These are phyloP conservation scores for Macaca mulatta DNA, from an alignment of 2,113 vertebrate genomes.

Conservation along the genomic window DNA sequence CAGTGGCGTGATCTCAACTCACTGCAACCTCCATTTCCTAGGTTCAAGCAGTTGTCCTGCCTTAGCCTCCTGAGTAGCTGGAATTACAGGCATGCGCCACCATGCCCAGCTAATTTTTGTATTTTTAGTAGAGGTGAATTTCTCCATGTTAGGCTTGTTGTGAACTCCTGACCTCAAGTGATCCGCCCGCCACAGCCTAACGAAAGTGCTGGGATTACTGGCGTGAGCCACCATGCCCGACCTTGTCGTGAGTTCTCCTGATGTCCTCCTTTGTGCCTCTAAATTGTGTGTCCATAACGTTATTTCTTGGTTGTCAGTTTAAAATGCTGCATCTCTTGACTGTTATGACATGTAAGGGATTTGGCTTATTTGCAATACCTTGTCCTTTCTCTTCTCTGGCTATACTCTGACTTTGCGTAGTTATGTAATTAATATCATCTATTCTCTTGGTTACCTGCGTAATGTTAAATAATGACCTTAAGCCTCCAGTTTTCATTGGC, in stretches of 20 bases:
- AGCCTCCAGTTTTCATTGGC: neutral
- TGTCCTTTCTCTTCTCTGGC: neutral
- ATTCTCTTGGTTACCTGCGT: neutral
- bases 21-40: too few species aligned
- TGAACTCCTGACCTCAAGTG: too few species aligned
- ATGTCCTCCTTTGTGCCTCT: neutral
- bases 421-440: neutral
- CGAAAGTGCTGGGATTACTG: too few species aligned
- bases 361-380: neutral
- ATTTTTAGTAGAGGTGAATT: too few species aligned
- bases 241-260: neutral
- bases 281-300: neutral
- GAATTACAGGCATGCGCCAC: too few species aligned
- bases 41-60: too few species aligned
- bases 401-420: neutral
- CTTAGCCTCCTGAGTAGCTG: too few species aligned
- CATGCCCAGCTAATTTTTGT: too few species aligned
- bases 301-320: neutral
- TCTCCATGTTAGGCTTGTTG: too few species aligned
- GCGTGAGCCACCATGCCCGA: too few species aligned
- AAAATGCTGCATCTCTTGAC: neutral
- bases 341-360: neutral
- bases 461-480: neutral
- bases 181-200: too few species aligned
- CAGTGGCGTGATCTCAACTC: too few species aligned